A percentile compares a stretch with the other conserved stretches of the same genome.
Evolutionary conservation across 2,797 vertebrate genomes (phyloP).

Genomic region (Takifugu ocellatus): DNA sequence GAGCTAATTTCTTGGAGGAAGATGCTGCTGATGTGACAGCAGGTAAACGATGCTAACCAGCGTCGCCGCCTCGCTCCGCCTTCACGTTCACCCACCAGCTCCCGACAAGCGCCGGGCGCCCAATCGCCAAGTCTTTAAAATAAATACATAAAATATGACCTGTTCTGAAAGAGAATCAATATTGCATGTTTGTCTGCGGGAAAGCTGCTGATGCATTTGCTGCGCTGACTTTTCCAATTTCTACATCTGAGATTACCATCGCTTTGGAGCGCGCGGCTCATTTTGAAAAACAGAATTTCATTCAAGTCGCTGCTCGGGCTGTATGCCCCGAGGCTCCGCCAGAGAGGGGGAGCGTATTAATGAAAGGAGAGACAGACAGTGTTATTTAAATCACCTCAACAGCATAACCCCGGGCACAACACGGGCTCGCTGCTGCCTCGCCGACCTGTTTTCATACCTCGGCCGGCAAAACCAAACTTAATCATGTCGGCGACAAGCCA

Average conservation of each 20-base stretch:
- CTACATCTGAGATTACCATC: slow-evolving; percentile 74
- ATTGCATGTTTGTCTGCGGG: slow-evolving; percentile 70
- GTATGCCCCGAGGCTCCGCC: slow-evolving; percentile 55
- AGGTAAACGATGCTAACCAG: neutral
- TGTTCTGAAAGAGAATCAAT: slow-evolving; percentile 63
- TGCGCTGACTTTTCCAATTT: slow-evolving; percentile 73
- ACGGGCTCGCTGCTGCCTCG: slow-evolving; percentile 41
- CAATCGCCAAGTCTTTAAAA: slow-evolving; percentile 61
- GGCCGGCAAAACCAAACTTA: slow-evolving; percentile 35
- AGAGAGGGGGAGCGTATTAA: slow-evolving; percentile 62
- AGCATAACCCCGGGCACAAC: slow-evolving; percentile 59
- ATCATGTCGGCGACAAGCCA: slow-evolving; percentile 34
- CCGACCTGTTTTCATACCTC: slow-evolving; percentile 52
- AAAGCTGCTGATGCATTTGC: slow-evolving; percentile 68
- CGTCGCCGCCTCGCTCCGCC: slow-evolving; percentile 11
- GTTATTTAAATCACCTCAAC: slow-evolving; percentile 74
- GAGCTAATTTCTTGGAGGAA: slow-evolving; percentile 7
- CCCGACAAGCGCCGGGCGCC: slow-evolving; percentile 29
- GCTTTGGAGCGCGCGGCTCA: slow-evolving; percentile 65
- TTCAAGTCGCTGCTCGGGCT: slow-evolving; percentile 59
- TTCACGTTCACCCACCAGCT: slow-evolving; percentile 46
- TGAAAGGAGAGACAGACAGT: slow-evolving; percentile 72
- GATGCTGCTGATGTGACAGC: neutral
- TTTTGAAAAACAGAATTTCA: slow-evolving; percentile 73
- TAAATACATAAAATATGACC: slow-evolving; percentile 72